These are phyloP conservation scores for Micrasema longulum DNA, from an alignment of 1,140 invertebrate genomes.

Conservation along the genomic window DNA sequence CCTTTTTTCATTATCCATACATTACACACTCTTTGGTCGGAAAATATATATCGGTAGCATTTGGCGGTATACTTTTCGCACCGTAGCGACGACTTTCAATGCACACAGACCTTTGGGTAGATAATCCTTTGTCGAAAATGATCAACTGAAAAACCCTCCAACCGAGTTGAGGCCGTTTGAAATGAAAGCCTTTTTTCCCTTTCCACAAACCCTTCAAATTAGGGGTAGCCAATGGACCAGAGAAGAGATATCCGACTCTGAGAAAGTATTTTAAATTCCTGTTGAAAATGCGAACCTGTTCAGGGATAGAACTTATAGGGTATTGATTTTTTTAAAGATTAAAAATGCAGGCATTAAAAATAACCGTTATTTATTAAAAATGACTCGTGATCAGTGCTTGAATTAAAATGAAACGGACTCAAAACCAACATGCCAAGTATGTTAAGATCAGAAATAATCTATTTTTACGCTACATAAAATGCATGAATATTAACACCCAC, in stretches of 20 bases:
- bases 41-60: constrained; percentile 23
- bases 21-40: constrained; percentile 3
- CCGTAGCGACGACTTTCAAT: constrained; percentile 20
- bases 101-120: constrained; percentile 10
- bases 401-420: no score
- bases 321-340: no score
- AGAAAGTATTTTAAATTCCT: constrained; percentile 13
- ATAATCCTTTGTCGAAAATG: constrained; percentile 25
- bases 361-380: no score
- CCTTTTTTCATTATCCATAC: constrained; percentile 30
- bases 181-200: neutral
- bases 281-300: no score
- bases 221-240: constrained; percentile 22
- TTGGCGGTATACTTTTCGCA: constrained; percentile 13
- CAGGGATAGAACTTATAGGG: no score
- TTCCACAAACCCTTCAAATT: constrained; percentile 12
- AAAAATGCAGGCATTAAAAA: neutral
- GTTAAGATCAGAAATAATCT: no score
- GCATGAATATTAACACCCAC: no score
- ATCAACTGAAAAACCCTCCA: constrained; percentile 35
- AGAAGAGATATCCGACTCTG: constrained; percentile 3
- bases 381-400: no score
- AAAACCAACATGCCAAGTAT: no score
- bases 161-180: neutral
- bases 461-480: no score